phyloP scores from a whole-genome alignment of 1,140 invertebrate genomes.

The Colletes gigas region DNA sequence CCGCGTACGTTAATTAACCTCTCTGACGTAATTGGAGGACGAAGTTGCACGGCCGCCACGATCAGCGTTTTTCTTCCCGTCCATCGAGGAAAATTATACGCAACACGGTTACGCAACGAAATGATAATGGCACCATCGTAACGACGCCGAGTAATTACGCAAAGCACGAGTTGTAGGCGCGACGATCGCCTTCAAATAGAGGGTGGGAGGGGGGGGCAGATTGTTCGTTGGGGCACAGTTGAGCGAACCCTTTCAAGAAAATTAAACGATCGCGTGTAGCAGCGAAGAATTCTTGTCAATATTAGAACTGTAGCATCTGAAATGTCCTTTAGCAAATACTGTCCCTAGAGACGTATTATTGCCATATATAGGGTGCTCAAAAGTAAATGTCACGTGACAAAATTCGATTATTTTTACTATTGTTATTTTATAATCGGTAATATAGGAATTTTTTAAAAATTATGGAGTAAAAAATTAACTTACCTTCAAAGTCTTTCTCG shows the following conservation, averaged over 20 bases:
- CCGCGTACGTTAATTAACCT: background rate
- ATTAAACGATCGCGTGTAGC: no score
- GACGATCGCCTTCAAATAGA: background rate
- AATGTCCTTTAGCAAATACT: no score
- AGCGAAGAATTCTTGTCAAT: no score
- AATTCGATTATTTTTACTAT: no score
- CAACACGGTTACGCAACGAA: background rate
- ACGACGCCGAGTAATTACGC: background rate
- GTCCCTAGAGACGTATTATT: no score
- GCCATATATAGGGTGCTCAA: no score
- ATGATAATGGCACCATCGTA: background rate
- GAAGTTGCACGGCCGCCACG: background rate
- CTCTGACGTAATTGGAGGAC: background rate
- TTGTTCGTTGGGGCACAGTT: background rate
- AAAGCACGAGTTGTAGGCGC: background rate
- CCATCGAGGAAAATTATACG: constrained; percentile 4
- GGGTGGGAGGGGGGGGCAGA: background rate
- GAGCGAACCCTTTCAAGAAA: no score
- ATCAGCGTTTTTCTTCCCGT: background rate
- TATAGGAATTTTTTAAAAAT: no score
- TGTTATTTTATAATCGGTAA: no score
- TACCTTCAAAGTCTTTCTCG: constrained; percentile 82
- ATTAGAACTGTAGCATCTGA: no score
- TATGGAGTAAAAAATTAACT: background rate
- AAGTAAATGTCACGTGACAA: no score